Percentiles rank a stretch among this genome's conserved stretches.
Conservation (phyloP, 1,140 invertebrate genomes). For the Metopolophium dirhodum region DNA sequence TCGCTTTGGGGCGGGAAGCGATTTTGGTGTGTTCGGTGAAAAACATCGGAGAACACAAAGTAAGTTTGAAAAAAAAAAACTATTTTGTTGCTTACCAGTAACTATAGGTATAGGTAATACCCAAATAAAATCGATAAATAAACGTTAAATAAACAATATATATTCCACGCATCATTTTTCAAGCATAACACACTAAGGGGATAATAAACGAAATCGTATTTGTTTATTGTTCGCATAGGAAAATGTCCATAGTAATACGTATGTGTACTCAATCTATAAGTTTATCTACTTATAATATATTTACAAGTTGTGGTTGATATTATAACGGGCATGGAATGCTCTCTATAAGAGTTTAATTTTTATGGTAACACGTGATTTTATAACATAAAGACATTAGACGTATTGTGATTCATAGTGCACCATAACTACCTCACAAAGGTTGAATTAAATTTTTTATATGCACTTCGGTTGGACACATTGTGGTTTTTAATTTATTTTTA, state of each 20-base stretch:
- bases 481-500: background rate
- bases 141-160: background rate
- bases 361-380: background rate
- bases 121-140: background rate
- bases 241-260: background rate
- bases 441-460: background rate
- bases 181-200: background rate
- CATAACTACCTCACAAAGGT: background rate
- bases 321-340: background rate
- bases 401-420: no score
- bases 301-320: background rate
- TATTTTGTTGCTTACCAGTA: background rate
- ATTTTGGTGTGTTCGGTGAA: constrained; percentile 79
- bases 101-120: background rate
- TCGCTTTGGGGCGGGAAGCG: constrained; percentile 79
- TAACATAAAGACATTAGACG: background rate
- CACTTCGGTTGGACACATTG: background rate
- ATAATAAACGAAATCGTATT: background rate
- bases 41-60: constrained; percentile 82
- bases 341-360: background rate
- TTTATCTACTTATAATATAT: background rate
- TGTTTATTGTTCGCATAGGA: background rate
- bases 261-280: background rate
- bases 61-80: constrained; percentile 64
- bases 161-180: background rate